Conservation (phyloP, 2,888 invertebrate species). For the Nemotelus nigrinus region DNA sequence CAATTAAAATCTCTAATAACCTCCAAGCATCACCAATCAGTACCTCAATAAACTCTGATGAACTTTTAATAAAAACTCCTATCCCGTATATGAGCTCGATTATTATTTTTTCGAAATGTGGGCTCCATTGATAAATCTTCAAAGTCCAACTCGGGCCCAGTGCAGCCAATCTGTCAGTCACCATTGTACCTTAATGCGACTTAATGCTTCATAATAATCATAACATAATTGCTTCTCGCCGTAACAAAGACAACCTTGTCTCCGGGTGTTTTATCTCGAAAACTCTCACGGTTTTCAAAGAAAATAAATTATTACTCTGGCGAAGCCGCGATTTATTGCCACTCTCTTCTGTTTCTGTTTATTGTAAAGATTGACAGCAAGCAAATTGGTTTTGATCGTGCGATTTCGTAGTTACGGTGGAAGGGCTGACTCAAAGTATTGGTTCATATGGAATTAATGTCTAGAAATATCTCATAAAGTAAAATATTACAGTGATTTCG, state of each 20-base stretch:
- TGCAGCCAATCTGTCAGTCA: neutral
- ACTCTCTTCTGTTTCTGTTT: slow-evolving; percentile 42
- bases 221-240: slow-evolving; percentile 40
- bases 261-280: slow-evolving; percentile 36
- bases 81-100: slow-evolving; percentile 4
- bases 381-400: slow-evolving; percentile 43
- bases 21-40: no score
- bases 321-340: slow-evolving; percentile 45
- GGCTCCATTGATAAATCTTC: slow-evolving; percentile 9
- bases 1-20: no score
- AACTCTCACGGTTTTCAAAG: slow-evolving; percentile 46
- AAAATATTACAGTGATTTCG: no score
- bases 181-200: slow-evolving; percentile 18
- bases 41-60: no score
- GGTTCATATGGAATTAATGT: no score
- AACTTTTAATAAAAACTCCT: no score
- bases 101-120: neutral
- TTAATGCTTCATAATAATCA: slow-evolving; percentile 38
- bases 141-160: no score
- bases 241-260: slow-evolving; percentile 36
- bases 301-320: slow-evolving; percentile 44
- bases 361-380: slow-evolving; percentile 44
- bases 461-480: no score
- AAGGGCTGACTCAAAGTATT: no score
- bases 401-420: neutral